These are phyloP conservation scores for Cavia aperea DNA, from an alignment of 2,113 vertebrate species.

Conservation along the genomic window DNA sequence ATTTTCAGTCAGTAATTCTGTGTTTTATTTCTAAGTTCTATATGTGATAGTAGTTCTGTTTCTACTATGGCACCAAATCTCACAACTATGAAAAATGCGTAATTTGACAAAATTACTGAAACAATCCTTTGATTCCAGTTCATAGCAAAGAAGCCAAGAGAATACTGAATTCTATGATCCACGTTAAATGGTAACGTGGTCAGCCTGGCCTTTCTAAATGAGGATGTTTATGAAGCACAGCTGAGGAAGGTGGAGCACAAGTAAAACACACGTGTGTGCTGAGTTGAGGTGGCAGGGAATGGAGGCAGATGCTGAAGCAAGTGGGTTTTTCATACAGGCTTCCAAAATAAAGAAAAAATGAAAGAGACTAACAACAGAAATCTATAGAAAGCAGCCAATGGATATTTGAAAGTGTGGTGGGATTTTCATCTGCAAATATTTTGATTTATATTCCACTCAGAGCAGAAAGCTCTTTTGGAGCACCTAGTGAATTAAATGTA, in stretches of 20 bases:
- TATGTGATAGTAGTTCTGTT: background rate
- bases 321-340: background rate
- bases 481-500: background rate
- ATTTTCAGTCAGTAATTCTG: background rate
- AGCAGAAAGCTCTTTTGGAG: background rate
- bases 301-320: background rate
- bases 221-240: background rate
- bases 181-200: background rate
- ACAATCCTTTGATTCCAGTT: background rate
- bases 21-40: background rate
- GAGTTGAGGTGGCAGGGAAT: background rate
- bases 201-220: background rate
- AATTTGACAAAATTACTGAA: background rate
- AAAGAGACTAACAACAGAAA: background rate
- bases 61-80: background rate
- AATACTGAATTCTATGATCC: background rate
- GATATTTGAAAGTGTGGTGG: background rate
- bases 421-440: background rate
- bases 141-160: background rate
- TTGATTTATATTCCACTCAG: background rate
- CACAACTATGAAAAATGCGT: background rate
- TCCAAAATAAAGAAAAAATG: background rate
- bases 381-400: background rate
- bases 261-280: accelerated
- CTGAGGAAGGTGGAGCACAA: background rate